Base-by-base conservation (phyloP, 2,797 vertebrate genomes). In the Ispidina lecontei region DNA sequence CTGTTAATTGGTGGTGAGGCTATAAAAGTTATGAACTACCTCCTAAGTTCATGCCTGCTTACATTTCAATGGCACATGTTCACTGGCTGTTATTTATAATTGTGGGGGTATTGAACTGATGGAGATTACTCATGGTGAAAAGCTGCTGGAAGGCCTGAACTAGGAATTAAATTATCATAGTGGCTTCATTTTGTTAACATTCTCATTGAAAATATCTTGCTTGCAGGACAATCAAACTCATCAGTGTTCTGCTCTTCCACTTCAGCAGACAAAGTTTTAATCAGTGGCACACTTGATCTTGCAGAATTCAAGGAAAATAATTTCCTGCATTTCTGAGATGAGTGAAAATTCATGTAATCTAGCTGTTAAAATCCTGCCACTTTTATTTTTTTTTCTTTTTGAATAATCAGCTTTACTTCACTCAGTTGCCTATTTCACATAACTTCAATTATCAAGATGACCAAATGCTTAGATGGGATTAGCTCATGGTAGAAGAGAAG, bases 201-300 rank as follows among this genome's bases (percentile, higher is more conserved):
- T 96, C 87, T 90, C 87, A 86, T 96, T 93, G 91, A 96, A 96
- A 97, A 90, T 92, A 83, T 94, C 95, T 89, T 94, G 89, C 90
- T 90, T 87, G 91, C 84, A 93, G 92, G 95, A 94, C 94, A 92
- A 96, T 95, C 93, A 96, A 95, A 96, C 87, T 96, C 93, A 96
- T 97, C 95, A 97, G 93, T 94, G 92, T 91, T 94, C 89, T 95
- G 90, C 90, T 96, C 92, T 95, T 95, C 92, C 74, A 88, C 91
- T 96, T 95, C 74, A 96, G 68, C 20, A 95, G 91, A 95, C 94
- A 96, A 95, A 93, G 78, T 94, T 96, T 96, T 95, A 96, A 93
- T 96, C 92, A 96, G 86, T 85, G 84, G 79, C 82, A 94, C 88
- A 90, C 87, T 94, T 91, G 70, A 94, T 94, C 86, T 94, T 94